These are phyloP conservation scores for Nymphicus hollandicus DNA, from an alignment of 2,113 vertebrate species.

Conservation along the genomic window DNA sequence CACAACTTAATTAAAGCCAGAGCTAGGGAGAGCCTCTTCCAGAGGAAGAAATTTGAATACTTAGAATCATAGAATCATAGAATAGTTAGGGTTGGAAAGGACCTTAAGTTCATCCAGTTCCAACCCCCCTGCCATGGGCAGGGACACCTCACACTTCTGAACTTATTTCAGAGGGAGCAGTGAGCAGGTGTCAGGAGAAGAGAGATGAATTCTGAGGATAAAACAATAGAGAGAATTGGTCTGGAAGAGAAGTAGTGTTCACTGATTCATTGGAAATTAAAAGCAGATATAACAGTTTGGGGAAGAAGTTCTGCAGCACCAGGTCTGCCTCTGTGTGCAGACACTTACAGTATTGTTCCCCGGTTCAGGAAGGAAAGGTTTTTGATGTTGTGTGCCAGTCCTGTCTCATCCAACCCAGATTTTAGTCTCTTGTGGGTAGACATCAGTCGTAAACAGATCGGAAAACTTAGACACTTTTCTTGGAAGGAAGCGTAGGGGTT, in stretches of 20 bases:
- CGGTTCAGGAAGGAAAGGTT: neutral
- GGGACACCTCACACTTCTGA: neutral
- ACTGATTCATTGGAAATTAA: constrained; percentile 40
- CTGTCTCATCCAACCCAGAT: neutral
- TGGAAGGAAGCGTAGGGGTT: neutral
- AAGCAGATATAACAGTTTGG: constrained; percentile 46
- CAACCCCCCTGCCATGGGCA: no score
- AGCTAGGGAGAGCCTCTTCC: neutral
- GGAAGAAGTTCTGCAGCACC: neutral
- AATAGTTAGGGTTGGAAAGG: no score
- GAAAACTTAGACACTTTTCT: constrained; percentile 54
- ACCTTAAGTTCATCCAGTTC: no score
- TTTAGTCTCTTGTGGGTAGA: constrained; percentile 63
- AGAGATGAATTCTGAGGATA: constrained; percentile 30
- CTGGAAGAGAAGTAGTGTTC: constrained; percentile 19
- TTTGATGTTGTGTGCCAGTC: constrained; percentile 18
- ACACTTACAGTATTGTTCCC: constrained; percentile 22
- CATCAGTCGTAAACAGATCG: constrained; percentile 49
- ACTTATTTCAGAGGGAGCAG: constrained; percentile 9
- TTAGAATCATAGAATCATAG: no score
- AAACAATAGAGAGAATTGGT: neutral
- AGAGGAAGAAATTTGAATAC: neutral
- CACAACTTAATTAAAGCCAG: neutral
- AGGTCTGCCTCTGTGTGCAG: neutral
- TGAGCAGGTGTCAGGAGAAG: constrained; percentile 57